Evolutionary conservation across 2,797 vertebrate species (phyloP).

Genomic region (Mareca penelope): DNA sequence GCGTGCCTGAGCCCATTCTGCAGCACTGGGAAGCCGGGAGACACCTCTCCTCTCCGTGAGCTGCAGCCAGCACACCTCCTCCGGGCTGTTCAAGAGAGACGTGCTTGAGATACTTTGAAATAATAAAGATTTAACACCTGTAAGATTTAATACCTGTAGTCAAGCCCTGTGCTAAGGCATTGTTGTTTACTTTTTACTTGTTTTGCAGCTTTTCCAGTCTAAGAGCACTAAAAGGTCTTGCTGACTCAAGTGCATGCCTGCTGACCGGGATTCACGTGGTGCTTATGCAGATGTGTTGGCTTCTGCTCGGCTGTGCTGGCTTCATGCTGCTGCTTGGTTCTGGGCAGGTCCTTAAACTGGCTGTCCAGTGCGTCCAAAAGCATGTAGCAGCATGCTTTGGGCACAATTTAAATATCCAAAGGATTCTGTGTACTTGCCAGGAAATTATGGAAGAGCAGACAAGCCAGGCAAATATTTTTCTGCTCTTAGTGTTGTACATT

Average conservation of each 20-base stretch:
- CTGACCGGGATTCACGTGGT: background rate
- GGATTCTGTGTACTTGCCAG: background rate
- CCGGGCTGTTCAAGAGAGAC: no score
- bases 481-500: background rate
- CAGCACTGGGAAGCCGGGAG: background rate
- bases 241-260: background rate
- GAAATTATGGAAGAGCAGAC: background rate
- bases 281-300: background rate
- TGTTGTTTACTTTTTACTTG: background rate
- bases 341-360: background rate
- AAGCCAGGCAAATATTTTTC: background rate
- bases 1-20: no score
- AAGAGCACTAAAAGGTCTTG: background rate
- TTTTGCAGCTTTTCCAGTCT: background rate
- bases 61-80: background rate
- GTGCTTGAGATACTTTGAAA: background rate
- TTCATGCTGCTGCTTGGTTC: background rate
- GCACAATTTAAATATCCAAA: background rate
- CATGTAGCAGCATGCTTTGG: background rate
- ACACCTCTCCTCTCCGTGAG: background rate
- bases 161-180: no score
- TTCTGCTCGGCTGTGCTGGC: background rate
- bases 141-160: background rate
- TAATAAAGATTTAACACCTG: background rate
- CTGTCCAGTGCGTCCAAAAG: background rate